Conservation (phyloP, 2,113 vertebrate species). For the Sorex fumeus region DNA sequence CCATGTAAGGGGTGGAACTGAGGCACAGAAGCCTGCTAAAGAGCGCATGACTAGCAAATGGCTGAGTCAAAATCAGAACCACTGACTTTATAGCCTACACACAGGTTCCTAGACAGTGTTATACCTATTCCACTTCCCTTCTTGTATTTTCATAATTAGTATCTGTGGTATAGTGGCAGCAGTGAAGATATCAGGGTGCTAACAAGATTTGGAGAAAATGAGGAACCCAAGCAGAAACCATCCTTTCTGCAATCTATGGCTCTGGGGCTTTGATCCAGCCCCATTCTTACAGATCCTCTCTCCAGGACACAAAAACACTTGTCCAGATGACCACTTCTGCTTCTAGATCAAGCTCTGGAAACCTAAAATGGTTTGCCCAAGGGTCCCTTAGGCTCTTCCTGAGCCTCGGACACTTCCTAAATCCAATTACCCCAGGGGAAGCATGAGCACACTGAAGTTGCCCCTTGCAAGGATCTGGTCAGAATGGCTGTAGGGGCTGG, state of each 20-base stretch:
- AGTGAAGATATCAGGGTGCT: not conserved
- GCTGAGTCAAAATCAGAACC: not conserved
- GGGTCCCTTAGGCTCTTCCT: not conserved
- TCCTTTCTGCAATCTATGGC: not conserved
- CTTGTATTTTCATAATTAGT: not conserved
- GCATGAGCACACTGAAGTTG: no score
- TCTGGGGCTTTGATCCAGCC: no score
- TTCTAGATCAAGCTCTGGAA: not conserved
- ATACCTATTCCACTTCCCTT: fast-evolving
- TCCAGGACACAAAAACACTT: not conserved
- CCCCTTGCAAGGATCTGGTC: not conserved
- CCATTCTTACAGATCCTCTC: no score
- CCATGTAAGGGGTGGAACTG: not conserved
- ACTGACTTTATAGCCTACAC: not conserved
- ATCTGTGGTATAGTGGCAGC: not conserved
- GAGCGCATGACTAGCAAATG: not conserved
- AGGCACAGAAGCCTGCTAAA: not conserved
- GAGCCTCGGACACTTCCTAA: no score
- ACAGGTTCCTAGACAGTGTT: not conserved
- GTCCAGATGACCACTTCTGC: not conserved
- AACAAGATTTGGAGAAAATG: not conserved
- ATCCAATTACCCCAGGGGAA: no score
- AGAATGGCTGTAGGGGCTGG: not conserved
- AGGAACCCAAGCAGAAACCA: not conserved
- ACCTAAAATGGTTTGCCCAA: not conserved